Base-by-base conservation (phyloP, 2,113 vertebrate genomes). In the Cynopterus brachyotis region DNA sequence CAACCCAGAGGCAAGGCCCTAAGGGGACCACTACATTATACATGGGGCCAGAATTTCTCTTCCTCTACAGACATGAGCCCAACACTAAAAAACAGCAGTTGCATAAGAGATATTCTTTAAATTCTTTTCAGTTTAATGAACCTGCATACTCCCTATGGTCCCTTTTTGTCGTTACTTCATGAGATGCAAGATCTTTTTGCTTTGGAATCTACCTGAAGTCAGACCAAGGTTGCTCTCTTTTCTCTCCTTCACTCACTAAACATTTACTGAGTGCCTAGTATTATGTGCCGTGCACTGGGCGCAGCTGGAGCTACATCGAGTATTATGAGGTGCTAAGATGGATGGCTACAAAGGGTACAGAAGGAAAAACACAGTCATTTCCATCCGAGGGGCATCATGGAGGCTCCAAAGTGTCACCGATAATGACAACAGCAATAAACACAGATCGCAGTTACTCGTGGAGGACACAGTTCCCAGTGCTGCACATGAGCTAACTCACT, bases 241-340 rank as follows among this genome's bases (percentile, higher is more conserved):
- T 60, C 66, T 60, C 35, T 59, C 47, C 64, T 24, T 73, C 11
- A 40, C 10, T 64, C 42, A 42, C 35, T 64, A 69, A 81, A 45
- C 13, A 66, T 55, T 35, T 42, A 64, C 20, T 28, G 7, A 12
- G 45, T 28, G 42, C 2, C 57, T 40, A 19, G 28, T 12, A 35
- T 2, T 12, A n/a, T 3, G 15, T 28, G 24, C 24, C 32, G 37
- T 1, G 32, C 60, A 20, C 5, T 37, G 6, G 55, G 69, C 26
- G 22, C 35, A n/a, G 4, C 28, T 57, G 93, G 26, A 90, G 26
- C 35, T 6, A 3, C 2, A 28, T 1, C 16, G 9, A 2, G 35
- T 26, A 10, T 19, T 6, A 0, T 17, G 12, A 62, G 26, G 42
- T 40, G 53, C 66, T 55, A 6, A 3, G 10, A 26, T 0, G 47